phyloP scores from a whole-genome alignment of 2,888 invertebrate species.

The Himalopsyche japonica region DNA sequence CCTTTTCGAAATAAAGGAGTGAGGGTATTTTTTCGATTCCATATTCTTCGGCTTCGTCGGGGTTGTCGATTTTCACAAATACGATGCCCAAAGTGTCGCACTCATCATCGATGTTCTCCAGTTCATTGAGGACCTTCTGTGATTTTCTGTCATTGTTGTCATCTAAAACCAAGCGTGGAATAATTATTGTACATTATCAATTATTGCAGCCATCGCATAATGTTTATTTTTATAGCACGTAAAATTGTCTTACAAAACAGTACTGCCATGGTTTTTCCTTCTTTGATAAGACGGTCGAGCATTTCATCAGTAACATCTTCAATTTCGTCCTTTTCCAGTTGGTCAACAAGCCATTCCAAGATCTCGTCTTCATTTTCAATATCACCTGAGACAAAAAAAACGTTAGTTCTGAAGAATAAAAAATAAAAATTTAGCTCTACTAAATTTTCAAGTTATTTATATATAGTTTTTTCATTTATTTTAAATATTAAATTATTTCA shows the following conservation, averaged over 20 bases:
- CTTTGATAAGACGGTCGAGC: slow-evolving; percentile 86
- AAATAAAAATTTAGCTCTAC: not conserved
- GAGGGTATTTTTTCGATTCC: slow-evolving; percentile 88
- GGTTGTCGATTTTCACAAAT: slow-evolving; percentile 91
- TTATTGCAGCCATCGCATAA: not conserved
- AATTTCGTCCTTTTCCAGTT: slow-evolving; percentile 89
- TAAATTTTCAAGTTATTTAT: not conserved
- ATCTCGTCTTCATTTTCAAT: slow-evolving; percentile 88
- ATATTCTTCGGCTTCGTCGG: slow-evolving; percentile 87
- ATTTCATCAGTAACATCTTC: slow-evolving; percentile 95
- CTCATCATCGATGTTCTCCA: slow-evolving; percentile 93
- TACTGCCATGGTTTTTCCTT: slow-evolving; percentile 86
- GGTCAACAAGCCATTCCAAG: slow-evolving; percentile 83
- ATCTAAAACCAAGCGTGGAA: slow-evolving; percentile 58
- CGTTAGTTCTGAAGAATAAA: not conserved
- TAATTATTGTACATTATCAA: not conserved
- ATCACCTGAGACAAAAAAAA: slow-evolving; percentile 61
- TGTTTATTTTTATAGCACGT: not conserved
- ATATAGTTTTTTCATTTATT: not conserved
- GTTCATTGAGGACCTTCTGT: slow-evolving; percentile 80
- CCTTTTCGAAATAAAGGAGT: slow-evolving; percentile 80
- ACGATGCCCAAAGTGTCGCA: slow-evolving; percentile 86
- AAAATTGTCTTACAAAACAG: slow-evolving; percentile 76
- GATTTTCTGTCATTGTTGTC: slow-evolving; percentile 89
- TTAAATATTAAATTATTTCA: too few relatives aligned